Base-by-base conservation (phyloP, 2,888 invertebrate genomes). In the Cyclophora punctaria region DNA sequence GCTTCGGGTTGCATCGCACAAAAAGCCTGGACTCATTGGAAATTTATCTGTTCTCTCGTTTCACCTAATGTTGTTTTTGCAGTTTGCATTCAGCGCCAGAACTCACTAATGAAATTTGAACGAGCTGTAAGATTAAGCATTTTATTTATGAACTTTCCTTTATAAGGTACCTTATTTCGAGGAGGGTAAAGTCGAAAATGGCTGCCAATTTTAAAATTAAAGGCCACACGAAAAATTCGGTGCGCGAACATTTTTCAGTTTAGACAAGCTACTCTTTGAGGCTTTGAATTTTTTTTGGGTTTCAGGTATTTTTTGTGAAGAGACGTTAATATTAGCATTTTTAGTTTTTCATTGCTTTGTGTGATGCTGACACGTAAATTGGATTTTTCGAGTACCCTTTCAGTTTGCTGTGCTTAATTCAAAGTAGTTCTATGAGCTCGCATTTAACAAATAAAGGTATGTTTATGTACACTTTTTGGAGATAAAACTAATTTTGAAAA, bases 1-100 rank as follows among this genome's bases (percentile, higher is more conserved):
- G 63, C 37, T 37, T 63, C 64, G 63, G 64, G 63, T 67, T 78
- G 79, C 78, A 77, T 64, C 59, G 60, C 66, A 72, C 72, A 78
- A 80, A 82, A 83, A 84, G 78, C 60, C 48, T 49, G 58, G 62
- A 64, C 68, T 79, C 81, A 82, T 84, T 81, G 75, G 69, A 75
- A 80, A 86, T 84, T 81, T 84, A 83, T 84, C 73, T 77, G 60
- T 45, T 64, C 59, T 62, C 58, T 60, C 59, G 60, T 57, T 58
- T 58, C 58, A 64, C 67, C 68, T 75, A 72, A 78, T 72, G 69
- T 65, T 75, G 74, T 77, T 79, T 77, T 77, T 78, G 71, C 70
- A 69, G 59, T 67, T 57, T 57, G 71, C 67, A 75, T 69, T 70
- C 66, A 62, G 54, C 47, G 50, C 48, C 53, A 58, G 50, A 55